These are phyloP conservation scores for Mythimna impura DNA, from an alignment of 2,888 invertebrate species.

Conservation along the genomic window DNA sequence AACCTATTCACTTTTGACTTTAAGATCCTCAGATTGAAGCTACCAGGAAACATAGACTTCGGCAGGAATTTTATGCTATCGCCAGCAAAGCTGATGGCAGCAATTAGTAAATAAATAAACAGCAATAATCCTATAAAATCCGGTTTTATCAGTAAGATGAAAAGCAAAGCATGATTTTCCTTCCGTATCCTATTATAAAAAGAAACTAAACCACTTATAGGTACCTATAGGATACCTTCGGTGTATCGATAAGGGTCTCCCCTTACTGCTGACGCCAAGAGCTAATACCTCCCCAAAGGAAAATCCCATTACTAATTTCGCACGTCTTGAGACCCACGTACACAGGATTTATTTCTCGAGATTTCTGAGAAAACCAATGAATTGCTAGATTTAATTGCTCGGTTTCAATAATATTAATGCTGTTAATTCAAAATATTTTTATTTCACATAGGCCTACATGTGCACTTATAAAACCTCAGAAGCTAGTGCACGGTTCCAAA, in stretches of 20 bases:
- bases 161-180: neutral
- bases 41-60: too few relatives aligned
- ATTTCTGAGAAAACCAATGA: slow-evolving; percentile 13
- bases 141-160: neutral
- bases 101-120: too few relatives aligned
- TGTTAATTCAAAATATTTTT: too few relatives aligned
- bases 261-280: slow-evolving; percentile 8
- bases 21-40: too few relatives aligned
- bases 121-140: too few relatives aligned
- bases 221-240: slow-evolving; percentile 18
- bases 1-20: too few relatives aligned
- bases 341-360: slow-evolving; percentile 25
- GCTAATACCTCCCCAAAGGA: slow-evolving; percentile 14
- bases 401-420: neutral
- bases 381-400: slow-evolving; percentile 13
- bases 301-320: slow-evolving; percentile 30
- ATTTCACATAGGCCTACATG: too few relatives aligned
- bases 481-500: too few relatives aligned
- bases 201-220: neutral
- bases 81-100: too few relatives aligned
- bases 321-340: slow-evolving; percentile 23
- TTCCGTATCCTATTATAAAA: neutral
- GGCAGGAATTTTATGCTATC: too few relatives aligned
- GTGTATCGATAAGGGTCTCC: slow-evolving; percentile 24
- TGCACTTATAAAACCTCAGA: too few relatives aligned